Percentiles rank a stretch among this genome's conserved stretches.
Evolutionary conservation across 2,888 invertebrate genomes (phyloP).

Genomic region (Ryuthela nishihirai): DNA sequence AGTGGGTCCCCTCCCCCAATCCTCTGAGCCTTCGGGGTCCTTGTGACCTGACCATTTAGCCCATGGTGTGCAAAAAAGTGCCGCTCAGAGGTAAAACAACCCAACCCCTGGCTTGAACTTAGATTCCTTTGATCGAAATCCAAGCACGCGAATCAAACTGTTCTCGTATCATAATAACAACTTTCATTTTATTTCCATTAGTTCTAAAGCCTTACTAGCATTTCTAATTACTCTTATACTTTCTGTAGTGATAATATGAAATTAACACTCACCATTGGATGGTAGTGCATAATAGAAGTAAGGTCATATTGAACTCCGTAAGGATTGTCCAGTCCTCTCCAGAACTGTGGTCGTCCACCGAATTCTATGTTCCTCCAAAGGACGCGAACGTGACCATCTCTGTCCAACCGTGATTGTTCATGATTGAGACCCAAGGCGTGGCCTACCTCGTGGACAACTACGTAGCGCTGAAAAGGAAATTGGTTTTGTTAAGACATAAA

Average conservation of each 20-base stretch:
- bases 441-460: conserved; percentile 31
- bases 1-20: too few species aligned
- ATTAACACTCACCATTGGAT: conserved; percentile 27
- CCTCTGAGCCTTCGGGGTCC: too few species aligned
- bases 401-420: conserved; percentile 27
- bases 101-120: too few species aligned
- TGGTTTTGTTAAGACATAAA: too few species aligned
- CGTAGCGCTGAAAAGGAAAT: conserved; percentile 11
- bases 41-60: too few species aligned
- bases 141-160: neutral
- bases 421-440: conserved; percentile 33
- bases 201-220: too few species aligned
- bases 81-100: too few species aligned
- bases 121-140: too few species aligned
- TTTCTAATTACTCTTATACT: too few species aligned
- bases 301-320: conserved; percentile 36
- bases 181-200: too few species aligned
- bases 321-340: conserved; percentile 23
- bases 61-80: too few species aligned
- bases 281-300: conserved; percentile 41
- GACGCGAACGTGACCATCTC: conserved; percentile 22
- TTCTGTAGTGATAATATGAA: too few species aligned
- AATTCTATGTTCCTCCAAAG: conserved; percentile 28
- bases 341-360: conserved; percentile 23
- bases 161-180: neutral